These are phyloP conservation scores for Lacanobia oleracea DNA, from an alignment of 2,888 invertebrate species.

Conservation along the genomic window DNA sequence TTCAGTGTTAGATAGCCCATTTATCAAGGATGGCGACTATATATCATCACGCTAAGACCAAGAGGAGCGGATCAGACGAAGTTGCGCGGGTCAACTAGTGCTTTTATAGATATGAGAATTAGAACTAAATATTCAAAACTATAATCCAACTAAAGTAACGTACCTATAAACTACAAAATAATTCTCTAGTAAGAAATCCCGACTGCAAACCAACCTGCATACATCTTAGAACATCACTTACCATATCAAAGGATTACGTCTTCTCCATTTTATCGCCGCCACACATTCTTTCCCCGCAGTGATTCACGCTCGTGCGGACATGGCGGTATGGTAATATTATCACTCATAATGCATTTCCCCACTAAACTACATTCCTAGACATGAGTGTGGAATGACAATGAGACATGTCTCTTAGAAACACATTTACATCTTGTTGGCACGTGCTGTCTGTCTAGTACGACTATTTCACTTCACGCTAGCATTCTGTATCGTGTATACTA, in stretches of 20 bases:
- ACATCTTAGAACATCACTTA: slow-evolving; percentile 28
- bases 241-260: slow-evolving; percentile 39
- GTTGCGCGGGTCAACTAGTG: too few relatives aligned
- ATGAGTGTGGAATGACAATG: slow-evolving; percentile 26
- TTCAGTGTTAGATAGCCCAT: too few relatives aligned
- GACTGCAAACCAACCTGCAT: neutral
- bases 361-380: slow-evolving; percentile 27
- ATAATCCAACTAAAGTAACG: neutral
- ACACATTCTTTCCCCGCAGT: slow-evolving; percentile 39
- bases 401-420: neutral
- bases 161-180: neutral
- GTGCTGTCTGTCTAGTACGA: neutral
- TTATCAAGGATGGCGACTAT: too few relatives aligned
- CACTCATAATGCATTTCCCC: slow-evolving; percentile 4
- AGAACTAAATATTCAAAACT: neutral
- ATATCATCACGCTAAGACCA: too few relatives aligned
- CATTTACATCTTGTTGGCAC: slow-evolving; percentile 17
- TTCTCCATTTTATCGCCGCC: slow-evolving; percentile 44
- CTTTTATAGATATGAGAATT: too few relatives aligned
- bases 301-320: slow-evolving; percentile 40
- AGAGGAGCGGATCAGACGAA: too few relatives aligned
- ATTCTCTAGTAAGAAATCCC: neutral
- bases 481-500: neutral
- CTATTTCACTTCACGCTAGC: neutral
- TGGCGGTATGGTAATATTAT: slow-evolving; percentile 31